phyloP scores from a whole-genome alignment of 2,797 vertebrate species.

The Brotogeris chrysoptera region DNA sequence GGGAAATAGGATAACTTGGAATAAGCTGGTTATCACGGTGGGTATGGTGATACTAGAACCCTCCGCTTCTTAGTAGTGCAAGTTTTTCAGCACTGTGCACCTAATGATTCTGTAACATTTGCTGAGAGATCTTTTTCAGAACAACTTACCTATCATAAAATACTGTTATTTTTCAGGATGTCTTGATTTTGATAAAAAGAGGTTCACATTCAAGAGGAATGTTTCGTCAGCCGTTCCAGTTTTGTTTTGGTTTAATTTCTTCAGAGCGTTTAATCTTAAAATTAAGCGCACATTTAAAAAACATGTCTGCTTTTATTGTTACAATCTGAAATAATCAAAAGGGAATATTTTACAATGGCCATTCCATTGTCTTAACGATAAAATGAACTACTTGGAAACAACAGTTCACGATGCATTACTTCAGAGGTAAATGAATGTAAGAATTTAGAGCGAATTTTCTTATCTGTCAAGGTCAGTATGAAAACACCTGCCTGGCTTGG shows the following conservation, averaged over 20 bases:
- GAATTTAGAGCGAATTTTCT: not conserved
- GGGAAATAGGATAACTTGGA: not conserved
- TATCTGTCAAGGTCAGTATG: not conserved
- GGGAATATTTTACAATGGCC: not conserved
- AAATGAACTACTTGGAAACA: not conserved
- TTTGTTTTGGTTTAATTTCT: not conserved
- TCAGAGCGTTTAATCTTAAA: not conserved
- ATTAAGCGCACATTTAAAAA: not conserved
- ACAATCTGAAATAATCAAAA: not conserved
- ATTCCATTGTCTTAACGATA: not conserved
- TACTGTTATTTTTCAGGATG: not conserved
- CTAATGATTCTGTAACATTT: not conserved
- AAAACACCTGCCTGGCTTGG: not conserved
- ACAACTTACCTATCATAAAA: not conserved
- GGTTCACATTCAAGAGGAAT: not conserved
- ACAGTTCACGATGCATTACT: not conserved
- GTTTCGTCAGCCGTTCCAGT: not conserved
- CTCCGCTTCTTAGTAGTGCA: not conserved
- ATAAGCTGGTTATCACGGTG: not conserved
- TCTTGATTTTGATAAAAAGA: not conserved
- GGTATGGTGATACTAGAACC: not conserved
- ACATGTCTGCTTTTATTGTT: not conserved
- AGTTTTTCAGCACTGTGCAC: not conserved
- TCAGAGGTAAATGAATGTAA: not conserved
- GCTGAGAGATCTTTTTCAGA: not conserved